Evolutionary conservation across 2,888 invertebrate genomes (phyloP).

Genomic region (Apodemia mormo): DNA sequence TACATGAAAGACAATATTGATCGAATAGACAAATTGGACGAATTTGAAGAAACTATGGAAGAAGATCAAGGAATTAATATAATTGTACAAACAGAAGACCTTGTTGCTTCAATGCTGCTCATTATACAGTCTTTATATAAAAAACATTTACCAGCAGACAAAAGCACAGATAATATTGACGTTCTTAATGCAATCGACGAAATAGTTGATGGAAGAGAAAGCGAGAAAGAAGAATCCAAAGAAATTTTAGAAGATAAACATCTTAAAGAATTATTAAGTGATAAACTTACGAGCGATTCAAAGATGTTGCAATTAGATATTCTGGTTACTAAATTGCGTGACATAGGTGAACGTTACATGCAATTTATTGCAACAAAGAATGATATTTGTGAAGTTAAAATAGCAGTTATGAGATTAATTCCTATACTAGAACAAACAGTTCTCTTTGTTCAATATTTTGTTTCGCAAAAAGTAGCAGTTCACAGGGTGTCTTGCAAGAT

Average conservation of each 20-base stretch:
- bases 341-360: conserved; percentile 65
- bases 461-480: conserved; percentile 89
- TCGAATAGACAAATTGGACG: conserved; percentile 50
- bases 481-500: conserved; percentile 92
- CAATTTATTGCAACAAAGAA: conserved; percentile 56
- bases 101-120: conserved; percentile 60
- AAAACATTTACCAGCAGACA: conserved; percentile 58
- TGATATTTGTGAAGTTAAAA: conserved; percentile 49
- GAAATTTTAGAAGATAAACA: conserved; percentile 83
- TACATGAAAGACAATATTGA: conserved; percentile 51
- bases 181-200: conserved; percentile 63
- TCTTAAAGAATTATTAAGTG: conserved; percentile 84
- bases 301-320: conserved; percentile 79
- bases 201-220: conserved; percentile 56
- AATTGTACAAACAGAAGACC: conserved; percentile 59
- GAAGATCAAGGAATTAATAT: conserved; percentile 44
- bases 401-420: conserved; percentile 69
- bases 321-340: conserved; percentile 63
- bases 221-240: conserved; percentile 66
- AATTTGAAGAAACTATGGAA: conserved; percentile 50
- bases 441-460: conserved; percentile 88
- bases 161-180: conserved; percentile 50
- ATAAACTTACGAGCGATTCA: conserved; percentile 83
- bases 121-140: conserved; percentile 66
- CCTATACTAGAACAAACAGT: conserved; percentile 91